phyloP scores from a whole-genome alignment of 2,113 vertebrate species.

The Spheniscus mendiculus region DNA sequence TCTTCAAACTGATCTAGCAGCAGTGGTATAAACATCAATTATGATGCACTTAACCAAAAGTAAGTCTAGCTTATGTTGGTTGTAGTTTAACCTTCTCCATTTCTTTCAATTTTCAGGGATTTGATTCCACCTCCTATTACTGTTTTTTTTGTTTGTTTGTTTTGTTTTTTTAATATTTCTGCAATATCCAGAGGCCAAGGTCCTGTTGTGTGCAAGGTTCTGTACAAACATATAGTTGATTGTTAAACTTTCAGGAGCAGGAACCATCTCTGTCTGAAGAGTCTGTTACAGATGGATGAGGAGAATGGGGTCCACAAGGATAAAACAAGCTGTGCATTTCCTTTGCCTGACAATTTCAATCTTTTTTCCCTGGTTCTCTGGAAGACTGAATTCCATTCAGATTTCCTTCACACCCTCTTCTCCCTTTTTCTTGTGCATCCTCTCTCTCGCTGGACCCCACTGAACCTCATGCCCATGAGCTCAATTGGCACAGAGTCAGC shows the following conservation, averaged over 20 bases:
- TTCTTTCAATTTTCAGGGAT: not conserved
- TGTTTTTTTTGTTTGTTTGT: not conserved
- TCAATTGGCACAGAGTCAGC: accelerated
- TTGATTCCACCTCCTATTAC: not conserved
- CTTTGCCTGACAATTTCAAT: not conserved
- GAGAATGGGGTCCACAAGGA: not conserved
- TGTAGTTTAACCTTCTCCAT: not conserved
- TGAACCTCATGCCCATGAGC: not conserved
- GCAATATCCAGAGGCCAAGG: not conserved
- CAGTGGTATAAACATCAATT: not conserved
- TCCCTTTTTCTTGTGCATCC: not conserved
- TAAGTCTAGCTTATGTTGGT: not conserved
- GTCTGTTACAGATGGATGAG: not conserved
- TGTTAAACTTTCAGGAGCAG: not conserved
- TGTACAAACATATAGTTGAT: not conserved
- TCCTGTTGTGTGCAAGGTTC: not conserved
- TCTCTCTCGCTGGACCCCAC: not conserved
- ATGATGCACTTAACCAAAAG: not conserved
- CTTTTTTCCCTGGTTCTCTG: not conserved
- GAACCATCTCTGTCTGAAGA: not conserved
- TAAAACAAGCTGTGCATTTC: not conserved
- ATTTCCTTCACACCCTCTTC: not conserved
- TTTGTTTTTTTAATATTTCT: not conserved
- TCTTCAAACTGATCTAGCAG: not conserved
- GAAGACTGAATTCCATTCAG: not conserved